phyloP scores from a whole-genome alignment of 1,140 invertebrate genomes.

The Orius laevigatus region DNA sequence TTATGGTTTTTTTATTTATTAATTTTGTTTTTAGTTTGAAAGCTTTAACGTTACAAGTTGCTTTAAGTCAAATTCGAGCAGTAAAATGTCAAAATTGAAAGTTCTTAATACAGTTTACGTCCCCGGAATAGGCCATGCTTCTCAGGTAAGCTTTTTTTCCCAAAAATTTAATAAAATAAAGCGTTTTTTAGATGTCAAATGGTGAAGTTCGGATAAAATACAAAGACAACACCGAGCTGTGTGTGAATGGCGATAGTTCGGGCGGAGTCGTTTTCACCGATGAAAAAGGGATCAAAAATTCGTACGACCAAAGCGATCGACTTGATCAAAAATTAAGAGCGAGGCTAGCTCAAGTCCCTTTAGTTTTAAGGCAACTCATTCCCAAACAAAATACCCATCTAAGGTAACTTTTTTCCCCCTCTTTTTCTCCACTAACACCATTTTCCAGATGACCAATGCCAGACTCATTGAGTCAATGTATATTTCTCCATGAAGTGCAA shows the following conservation, averaged over 20 bases:
- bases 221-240: constrained; percentile 3
- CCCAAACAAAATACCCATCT: too few relatives aligned
- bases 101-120: neutral
- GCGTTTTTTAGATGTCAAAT: neutral
- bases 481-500: too few relatives aligned
- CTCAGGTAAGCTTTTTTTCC: neutral
- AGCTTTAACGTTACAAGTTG: neutral
- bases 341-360: constrained; percentile 1
- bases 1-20: neutral
- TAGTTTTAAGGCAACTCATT: too few relatives aligned
- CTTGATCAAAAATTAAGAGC: neutral
- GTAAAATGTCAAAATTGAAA: neutral
- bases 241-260: constrained; percentile 1
- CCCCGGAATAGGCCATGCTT: neutral
- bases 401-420: too few relatives aligned
- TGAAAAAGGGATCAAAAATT: neutral
- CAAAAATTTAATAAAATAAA: neutral
- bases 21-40: neutral
- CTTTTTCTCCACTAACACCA: too few relatives aligned
- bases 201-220: constrained; percentile 3
- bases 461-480: too few relatives aligned
- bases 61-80: neutral
- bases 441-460: too few relatives aligned
- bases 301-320: neutral
- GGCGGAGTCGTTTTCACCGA: constrained; percentile 1